A percentile compares a stretch with the other conserved stretches of the same genome.
These are phyloP conservation scores for Lepidurus arcticus DNA, from an alignment of 1,140 invertebrate species.

Conservation along the genomic window DNA sequence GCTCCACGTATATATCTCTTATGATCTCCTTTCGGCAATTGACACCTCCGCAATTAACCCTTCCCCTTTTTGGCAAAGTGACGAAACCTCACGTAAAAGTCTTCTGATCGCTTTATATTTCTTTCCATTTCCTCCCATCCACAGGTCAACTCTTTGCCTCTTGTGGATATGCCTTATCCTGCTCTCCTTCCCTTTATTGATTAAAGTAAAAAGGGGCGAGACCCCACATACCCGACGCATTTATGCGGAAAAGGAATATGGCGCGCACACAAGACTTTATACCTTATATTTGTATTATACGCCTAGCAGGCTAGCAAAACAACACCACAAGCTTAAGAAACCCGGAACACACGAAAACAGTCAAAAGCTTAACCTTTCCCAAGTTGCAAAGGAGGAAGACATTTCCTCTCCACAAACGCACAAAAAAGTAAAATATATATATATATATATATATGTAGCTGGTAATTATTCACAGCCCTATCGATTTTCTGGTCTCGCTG, in stretches of 20 bases:
- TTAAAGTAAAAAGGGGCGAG: constrained; percentile 19
- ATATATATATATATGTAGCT: neutral
- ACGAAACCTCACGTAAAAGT: neutral
- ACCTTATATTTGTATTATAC: too few relatives aligned
- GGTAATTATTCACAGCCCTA: constrained; percentile 19
- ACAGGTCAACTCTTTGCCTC: neutral
- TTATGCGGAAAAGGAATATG: neutral
- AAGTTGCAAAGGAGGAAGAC: too few relatives aligned
- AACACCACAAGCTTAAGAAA: too few relatives aligned
- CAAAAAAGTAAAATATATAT: too few relatives aligned
- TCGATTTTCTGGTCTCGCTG: constrained; percentile 21
- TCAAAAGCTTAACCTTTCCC: too few relatives aligned
- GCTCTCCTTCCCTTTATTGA: constrained; percentile 1
- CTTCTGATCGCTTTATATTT: neutral
- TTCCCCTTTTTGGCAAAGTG: neutral
- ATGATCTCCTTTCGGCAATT: neutral
- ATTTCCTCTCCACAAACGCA: too few relatives aligned
- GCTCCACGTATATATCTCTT: neutral
- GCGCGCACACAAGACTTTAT: neutral
- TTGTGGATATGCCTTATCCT: neutral
- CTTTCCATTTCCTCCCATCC: neutral
- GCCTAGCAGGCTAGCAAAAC: too few relatives aligned
- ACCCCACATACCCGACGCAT: neutral
- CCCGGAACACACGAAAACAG: too few relatives aligned
- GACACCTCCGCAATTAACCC: neutral